Percentiles rank a stretch among this genome's conserved stretches.
Evolutionary conservation across 2,113 vertebrate species (phyloP).

Genomic region (Pelobates fuscus): DNA sequence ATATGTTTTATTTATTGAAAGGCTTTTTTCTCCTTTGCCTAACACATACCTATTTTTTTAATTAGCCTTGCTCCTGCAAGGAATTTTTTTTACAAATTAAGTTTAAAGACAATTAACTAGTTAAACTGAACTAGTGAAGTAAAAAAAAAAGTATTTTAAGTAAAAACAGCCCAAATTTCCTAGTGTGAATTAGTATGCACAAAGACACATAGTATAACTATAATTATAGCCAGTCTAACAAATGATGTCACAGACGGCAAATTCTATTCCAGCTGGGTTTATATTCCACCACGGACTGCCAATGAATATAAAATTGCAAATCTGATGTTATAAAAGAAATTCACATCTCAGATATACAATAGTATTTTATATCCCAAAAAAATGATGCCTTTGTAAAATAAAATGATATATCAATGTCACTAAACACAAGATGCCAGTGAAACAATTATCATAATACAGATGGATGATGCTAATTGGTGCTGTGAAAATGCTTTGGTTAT

Average conservation of each 20-base stretch:
- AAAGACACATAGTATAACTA: not conserved
- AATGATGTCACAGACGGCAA: constrained; percentile 12
- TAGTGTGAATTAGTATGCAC: not conserved
- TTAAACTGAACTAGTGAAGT: too few relatives aligned
- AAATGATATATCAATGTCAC: constrained; percentile 22
- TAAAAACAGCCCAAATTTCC: not conserved
- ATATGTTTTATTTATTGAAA: too few relatives aligned
- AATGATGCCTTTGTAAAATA: constrained; percentile 14
- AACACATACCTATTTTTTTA: too few relatives aligned
- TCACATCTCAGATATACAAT: constrained; percentile 17
- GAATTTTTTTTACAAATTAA: too few relatives aligned
- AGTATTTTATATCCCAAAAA: not conserved
- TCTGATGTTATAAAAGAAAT: constrained; percentile 8
- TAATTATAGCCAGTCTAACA: constrained; percentile 16
- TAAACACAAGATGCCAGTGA: not conserved
- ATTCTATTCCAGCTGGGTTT: constrained; percentile 27
- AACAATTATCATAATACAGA: constrained; percentile 14
- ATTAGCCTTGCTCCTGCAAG: too few relatives aligned
- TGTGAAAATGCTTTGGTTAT: too few relatives aligned
- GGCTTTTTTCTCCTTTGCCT: too few relatives aligned
- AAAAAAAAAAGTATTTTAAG: not conserved
- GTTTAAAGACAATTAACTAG: too few relatives aligned
- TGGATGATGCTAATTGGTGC: too few relatives aligned
- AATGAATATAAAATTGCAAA: constrained; percentile 9
- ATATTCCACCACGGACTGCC: not conserved